phyloP scores from a whole-genome alignment of 2,888 invertebrate species.

The Hirtodrosophila duncani region DNA sequence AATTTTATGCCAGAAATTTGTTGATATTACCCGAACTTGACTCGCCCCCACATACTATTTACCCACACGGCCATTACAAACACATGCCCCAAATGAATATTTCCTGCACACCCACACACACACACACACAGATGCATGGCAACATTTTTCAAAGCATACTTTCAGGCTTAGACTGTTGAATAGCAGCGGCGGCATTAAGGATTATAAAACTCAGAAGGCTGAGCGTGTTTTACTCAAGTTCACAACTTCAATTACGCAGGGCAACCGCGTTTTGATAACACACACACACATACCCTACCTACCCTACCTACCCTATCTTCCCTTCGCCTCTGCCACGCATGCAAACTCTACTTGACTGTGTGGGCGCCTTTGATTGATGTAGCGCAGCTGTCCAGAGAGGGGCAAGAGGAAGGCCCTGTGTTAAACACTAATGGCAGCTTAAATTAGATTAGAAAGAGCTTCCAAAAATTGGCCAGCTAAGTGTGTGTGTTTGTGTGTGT shows the following conservation, averaged over 20 bases:
- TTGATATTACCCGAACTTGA: conserved; percentile 15
- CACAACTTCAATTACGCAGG: conserved; percentile 60
- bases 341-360: conserved; percentile 30
- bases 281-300: conserved; percentile 26
- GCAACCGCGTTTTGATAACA: conserved; percentile 23
- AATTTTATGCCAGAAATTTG: conserved; percentile 27
- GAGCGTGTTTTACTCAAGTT: conserved; percentile 57
- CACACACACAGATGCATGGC: conserved; percentile 7
- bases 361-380: conserved; percentile 65
- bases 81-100: conserved; percentile 48
- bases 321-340: conserved; percentile 5
- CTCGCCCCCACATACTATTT: background rate
- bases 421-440: conserved; percentile 72
- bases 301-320: background rate
- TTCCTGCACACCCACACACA: too few relatives aligned
- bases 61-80: conserved; percentile 21
- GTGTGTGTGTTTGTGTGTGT: conserved; percentile 7
- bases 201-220: conserved; percentile 24
- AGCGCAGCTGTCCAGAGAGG: conserved; percentile 42
- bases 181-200: too few relatives aligned
- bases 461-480: background rate
- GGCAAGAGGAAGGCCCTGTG: conserved; percentile 26
- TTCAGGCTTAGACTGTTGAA: conserved; percentile 27
- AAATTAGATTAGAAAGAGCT: conserved; percentile 60
- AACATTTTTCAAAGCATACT: conserved; percentile 42